A percentile compares a stretch with the other conserved stretches of the same genome.
These are phyloP conservation scores for Amphipoea lucens DNA, from an alignment of 2,888 invertebrate genomes.

Conservation along the genomic window DNA sequence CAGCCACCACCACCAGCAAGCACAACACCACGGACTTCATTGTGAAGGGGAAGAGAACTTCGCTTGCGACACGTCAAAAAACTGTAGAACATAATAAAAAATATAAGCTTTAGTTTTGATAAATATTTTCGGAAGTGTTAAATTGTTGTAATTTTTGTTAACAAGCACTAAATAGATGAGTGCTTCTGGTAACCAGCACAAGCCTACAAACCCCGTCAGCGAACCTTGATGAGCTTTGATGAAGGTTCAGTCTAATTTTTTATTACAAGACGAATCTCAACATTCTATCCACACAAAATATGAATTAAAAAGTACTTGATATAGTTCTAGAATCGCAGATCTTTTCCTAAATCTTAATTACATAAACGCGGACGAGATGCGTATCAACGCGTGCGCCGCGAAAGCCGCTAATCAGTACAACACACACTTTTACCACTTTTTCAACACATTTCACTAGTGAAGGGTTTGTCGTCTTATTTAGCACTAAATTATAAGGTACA, in stretches of 20 bases:
- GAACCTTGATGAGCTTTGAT: neutral
- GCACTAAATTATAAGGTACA: conserved; percentile 54
- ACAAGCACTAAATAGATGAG: neutral
- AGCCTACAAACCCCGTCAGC: neutral
- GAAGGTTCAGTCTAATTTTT: neutral
- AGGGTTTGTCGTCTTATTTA: conserved; percentile 58
- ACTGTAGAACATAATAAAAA: conserved; percentile 42
- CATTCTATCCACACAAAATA: neutral
- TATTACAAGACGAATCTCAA: neutral
- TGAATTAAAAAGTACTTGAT: conserved; percentile 7
- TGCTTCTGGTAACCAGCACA: neutral
- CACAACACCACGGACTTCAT: conserved; percentile 85
- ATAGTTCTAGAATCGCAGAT: conserved; percentile 55
- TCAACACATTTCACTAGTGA: conserved; percentile 66
- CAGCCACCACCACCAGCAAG: conserved; percentile 86
- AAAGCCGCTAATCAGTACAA: conserved; percentile 71
- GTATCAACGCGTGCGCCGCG: conserved; percentile 60
- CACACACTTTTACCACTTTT: conserved; percentile 74
- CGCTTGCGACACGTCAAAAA: conserved; percentile 40
- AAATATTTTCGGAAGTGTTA: neutral
- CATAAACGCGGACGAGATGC: conserved; percentile 66
- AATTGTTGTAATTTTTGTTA: neutral
- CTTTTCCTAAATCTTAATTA: conserved; percentile 65
- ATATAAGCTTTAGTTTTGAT: neutral
- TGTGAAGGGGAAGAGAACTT: conserved; percentile 63